Percentiles rank a stretch among this genome's conserved stretches.
These are phyloP conservation scores for Phoenicopterus ruber DNA, from an alignment of 2,113 vertebrate species.

Conservation along the genomic window DNA sequence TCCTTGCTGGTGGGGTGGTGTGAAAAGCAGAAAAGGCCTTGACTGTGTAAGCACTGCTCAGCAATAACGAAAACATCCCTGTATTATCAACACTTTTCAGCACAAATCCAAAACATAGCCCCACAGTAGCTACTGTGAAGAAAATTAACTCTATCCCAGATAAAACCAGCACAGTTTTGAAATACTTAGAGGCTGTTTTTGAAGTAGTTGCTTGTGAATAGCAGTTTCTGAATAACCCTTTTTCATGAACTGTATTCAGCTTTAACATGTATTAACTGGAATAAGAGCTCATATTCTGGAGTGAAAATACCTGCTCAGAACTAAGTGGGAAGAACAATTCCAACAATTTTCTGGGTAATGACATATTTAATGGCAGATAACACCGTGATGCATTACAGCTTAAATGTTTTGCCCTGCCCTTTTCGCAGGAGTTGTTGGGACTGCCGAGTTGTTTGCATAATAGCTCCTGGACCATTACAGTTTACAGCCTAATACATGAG, in stretches of 20 bases:
- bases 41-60: too few species aligned
- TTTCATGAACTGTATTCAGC: not conserved
- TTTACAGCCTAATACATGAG: not conserved
- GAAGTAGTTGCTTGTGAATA: not conserved
- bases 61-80: too few species aligned
- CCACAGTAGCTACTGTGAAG: too few species aligned
- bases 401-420: not conserved
- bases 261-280: not conserved
- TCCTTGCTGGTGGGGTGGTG: too few species aligned
- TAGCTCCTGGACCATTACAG: not conserved
- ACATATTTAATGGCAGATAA: not conserved
- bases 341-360: not conserved
- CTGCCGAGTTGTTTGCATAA: not conserved
- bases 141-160: too few species aligned
- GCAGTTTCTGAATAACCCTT: not conserved
- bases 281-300: not conserved
- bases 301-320: not conserved
- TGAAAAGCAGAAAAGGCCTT: too few species aligned
- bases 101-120: too few species aligned
- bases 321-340: not conserved
- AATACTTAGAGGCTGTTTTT: not conserved
- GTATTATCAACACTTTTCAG: too few species aligned
- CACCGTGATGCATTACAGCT: not conserved
- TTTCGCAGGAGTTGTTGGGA: not conserved
- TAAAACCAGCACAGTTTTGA: too few species aligned